Conservation (phyloP, 2,888 invertebrate genomes). For the Acholoe squamosa region DNA sequence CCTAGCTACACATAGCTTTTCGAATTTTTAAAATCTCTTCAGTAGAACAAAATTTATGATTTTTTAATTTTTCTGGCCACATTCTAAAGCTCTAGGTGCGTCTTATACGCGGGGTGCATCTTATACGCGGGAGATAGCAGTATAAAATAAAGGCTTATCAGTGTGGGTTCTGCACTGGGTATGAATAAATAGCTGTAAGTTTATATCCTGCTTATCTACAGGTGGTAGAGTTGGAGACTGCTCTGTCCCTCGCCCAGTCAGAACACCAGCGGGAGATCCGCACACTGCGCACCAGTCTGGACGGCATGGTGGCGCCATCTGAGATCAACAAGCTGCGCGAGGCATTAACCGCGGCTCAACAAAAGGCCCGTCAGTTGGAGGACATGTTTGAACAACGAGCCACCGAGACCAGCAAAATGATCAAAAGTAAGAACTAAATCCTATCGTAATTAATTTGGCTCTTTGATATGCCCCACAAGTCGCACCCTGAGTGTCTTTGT, state of each 20-base stretch:
- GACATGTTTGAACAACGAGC: constrained; percentile 72
- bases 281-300: constrained; percentile 72
- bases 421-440: constrained; percentile 73
- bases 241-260: constrained; percentile 74
- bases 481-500: too few relatives aligned
- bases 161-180: too few relatives aligned
- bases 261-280: constrained; percentile 74
- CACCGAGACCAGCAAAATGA: constrained; percentile 70
- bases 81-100: too few relatives aligned
- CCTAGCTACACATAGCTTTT: too few relatives aligned
- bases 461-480: too few relatives aligned
- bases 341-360: constrained; percentile 74
- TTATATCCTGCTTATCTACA: constrained; percentile 62
- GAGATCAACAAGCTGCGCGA: constrained; percentile 75
- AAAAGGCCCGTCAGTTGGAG: constrained; percentile 74
- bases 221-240: constrained; percentile 74
- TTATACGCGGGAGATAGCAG: too few relatives aligned
- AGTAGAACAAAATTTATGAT: too few relatives aligned
- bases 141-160: too few relatives aligned
- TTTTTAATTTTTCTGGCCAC: too few relatives aligned
- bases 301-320: constrained; percentile 74
- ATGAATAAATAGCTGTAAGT: background rate
- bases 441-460: too few relatives aligned
- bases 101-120: too few relatives aligned
- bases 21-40: too few relatives aligned